Percentiles rank a stretch among this genome's conserved stretches.
These are phyloP conservation scores for Pomatorhinus ruficollis DNA, from an alignment of 2,113 vertebrate genomes.

Conservation along the genomic window DNA sequence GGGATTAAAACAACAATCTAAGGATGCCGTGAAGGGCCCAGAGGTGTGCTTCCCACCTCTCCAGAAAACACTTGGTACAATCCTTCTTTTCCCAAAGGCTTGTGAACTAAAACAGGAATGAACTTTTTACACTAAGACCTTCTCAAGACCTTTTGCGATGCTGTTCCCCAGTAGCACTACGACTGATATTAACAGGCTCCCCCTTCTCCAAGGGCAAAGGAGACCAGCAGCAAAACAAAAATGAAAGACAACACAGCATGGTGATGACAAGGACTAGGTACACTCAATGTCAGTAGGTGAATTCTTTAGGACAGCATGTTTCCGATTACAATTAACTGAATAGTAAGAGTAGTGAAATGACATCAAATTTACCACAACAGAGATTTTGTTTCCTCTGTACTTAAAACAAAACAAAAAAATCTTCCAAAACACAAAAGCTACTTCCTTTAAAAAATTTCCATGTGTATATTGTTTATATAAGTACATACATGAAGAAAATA, in stretches of 20 bases:
- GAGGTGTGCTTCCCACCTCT: neutral
- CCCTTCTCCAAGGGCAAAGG: neutral
- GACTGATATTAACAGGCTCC: neutral
- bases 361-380: constrained; percentile 53
- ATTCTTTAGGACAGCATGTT: constrained; percentile 68
- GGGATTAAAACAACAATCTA: neutral
- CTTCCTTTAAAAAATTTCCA: neutral
- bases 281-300: constrained; percentile 66
- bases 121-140: neutral
- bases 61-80: neutral
- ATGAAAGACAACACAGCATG: constrained; percentile 60
- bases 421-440: neutral
- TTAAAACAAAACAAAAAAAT: neutral
- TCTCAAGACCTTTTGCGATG: neutral
- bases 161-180: neutral
- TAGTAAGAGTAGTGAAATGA: constrained; percentile 51
- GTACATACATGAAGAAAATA: neutral
- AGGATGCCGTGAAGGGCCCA: neutral
- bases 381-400: constrained; percentile 32
- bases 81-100: neutral
- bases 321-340: constrained; percentile 66
- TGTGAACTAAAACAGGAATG: neutral
- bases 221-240: constrained; percentile 17
- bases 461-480: neutral
- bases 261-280: constrained; percentile 55